Conservation (phyloP, 2,797 vertebrate genomes). For the Fistularia commersonii region DNA sequence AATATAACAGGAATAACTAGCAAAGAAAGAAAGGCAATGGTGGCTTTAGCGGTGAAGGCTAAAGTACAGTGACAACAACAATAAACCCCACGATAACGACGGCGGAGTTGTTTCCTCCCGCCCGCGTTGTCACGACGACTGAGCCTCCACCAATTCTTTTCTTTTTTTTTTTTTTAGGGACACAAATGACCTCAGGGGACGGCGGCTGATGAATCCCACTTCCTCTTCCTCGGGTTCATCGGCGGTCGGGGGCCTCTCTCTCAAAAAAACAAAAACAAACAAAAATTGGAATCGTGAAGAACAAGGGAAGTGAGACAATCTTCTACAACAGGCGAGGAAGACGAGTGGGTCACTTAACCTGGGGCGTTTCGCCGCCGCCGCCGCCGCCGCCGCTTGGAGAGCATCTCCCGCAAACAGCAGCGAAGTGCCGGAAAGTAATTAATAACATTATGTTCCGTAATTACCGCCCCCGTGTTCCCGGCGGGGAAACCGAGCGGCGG, state of each 20-base stretch:
- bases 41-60: too few relatives aligned
- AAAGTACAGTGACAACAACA: too few relatives aligned
- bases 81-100: too few relatives aligned
- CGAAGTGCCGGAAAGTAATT: slow-evolving; percentile 61
- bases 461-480: slow-evolving; percentile 67
- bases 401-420: slow-evolving; percentile 43
- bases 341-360: slow-evolving; percentile 56
- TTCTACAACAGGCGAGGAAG: slow-evolving; percentile 27
- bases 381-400: slow-evolving; percentile 25
- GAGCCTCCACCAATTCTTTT: slow-evolving; percentile 5
- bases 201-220: slow-evolving; percentile 13
- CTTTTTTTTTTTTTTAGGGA: slow-evolving; percentile 9
- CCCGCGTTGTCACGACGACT: too few relatives aligned
- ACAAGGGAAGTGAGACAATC: slow-evolving; percentile 19
- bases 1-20: too few relatives aligned
- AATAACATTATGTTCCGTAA: slow-evolving; percentile 76
- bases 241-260: too few relatives aligned
- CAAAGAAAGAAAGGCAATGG: too few relatives aligned
- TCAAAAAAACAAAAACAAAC: slow-evolving; percentile 19
- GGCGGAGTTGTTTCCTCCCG: too few relatives aligned
- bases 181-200: slow-evolving; percentile 33
- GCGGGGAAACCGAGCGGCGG: slow-evolving; percentile 50
- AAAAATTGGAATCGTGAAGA: slow-evolving; percentile 13
- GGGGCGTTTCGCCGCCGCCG: slow-evolving; percentile 26
- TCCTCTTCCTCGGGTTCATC: slow-evolving; percentile 16